Base-by-base conservation (phyloP, 1,140 invertebrate genomes). In the Temnothorax longispinosus region DNA sequence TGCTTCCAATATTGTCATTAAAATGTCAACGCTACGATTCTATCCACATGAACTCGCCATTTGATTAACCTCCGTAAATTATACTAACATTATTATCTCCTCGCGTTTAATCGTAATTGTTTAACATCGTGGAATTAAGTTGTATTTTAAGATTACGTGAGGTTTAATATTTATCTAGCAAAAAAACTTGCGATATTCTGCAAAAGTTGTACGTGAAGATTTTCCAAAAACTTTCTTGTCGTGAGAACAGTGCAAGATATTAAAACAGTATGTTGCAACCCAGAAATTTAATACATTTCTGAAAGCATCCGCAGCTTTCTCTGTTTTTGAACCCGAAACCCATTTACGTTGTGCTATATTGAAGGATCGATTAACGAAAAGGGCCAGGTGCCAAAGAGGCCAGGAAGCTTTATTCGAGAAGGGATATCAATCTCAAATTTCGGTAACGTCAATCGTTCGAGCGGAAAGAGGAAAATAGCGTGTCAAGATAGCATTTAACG, bases 381-480 rank as follows among this genome's bases (percentile, higher is more conserved):
- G 50, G 38, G 52, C 78, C 18, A 58, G 13, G 38, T 71, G 78
- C 64, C 78, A 81, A 81, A 81, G 38, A 71, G 65, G 38, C 52
- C 50, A 47, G 21, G 21, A 71, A 69, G 50, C 77, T 65, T 65
- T 41, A 80, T 69, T 81, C 77, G 50, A 38, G n/a, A 69, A 67
- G 18, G 50, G 50, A 81, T 81, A 81, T 81, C 65, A 81, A 81
- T 81, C 64, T 87, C 72, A 76, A 62, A 75, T 90, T 58, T 88
- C 69, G n/a, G 50, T 72, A 52, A 72, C 65, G 54, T 18, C 50
- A 44, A 67, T 52, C 56, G 41, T 69, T 85, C 56, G 52, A 32
- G 27, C 54, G 74, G 47, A 75, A 78, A 50, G 74, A 72, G 32
- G 8, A 85, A 65, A 85, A 88, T 71, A 65, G 47, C 8, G 62